Conservation (phyloP, 1,140 invertebrate genomes). For the Lepidotrigona ventralis region DNA sequence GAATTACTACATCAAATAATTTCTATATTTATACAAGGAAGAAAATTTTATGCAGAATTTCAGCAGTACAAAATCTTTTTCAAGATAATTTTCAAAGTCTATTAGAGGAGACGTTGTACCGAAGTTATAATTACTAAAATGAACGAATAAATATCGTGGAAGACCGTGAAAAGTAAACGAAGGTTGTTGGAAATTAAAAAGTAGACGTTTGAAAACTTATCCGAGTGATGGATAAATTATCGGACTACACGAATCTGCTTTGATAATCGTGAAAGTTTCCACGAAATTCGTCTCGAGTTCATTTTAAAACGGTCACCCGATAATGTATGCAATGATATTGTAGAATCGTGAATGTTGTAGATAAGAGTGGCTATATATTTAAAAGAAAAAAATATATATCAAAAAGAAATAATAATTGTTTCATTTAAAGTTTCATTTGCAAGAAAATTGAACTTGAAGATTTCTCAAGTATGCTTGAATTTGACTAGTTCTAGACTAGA, state of each 20-base stretch:
- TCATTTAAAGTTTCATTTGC: no score
- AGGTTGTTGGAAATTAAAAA: background rate
- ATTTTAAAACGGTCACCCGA: background rate
- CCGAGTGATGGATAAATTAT: background rate
- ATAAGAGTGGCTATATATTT: no score
- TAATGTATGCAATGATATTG: constrained; percentile 21
- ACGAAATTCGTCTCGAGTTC: background rate
- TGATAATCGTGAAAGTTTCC: background rate
- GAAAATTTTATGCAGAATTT: background rate
- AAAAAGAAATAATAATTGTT: no score
- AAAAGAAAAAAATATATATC: no score
- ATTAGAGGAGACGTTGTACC: background rate
- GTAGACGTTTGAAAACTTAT: background rate
- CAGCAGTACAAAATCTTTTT: no score
- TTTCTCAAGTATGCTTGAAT: no score
- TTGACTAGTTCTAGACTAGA: no score
- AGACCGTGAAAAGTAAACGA: background rate
- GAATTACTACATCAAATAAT: no score
- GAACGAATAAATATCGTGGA: background rate
- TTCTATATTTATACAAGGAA: background rate
- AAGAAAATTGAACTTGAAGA: no score
- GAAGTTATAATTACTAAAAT: background rate
- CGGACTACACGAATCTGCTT: background rate
- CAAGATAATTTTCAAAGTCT: background rate
- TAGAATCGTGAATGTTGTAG: constrained; percentile 7